Evolutionary conservation across 1,140 invertebrate genomes (phyloP), one percentile per base, ranked within the genome.

Genomic region (Drosophila mauritiana): DNA sequence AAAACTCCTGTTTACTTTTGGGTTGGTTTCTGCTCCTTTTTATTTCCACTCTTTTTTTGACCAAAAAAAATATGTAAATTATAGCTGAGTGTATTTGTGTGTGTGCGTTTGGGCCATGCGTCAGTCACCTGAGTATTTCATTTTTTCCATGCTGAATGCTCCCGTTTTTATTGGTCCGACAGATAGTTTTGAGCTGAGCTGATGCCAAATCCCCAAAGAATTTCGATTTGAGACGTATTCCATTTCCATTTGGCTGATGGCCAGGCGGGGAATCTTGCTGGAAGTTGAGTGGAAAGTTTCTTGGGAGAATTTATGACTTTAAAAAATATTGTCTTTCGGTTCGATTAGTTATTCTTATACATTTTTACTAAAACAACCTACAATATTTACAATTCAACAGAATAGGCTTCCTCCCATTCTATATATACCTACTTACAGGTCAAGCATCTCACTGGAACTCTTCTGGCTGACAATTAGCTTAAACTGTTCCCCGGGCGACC

Each of bases 61-160:
- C 39, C 39, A 84, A 84, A 85, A 84, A 84, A 85, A 86, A 88
- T 86, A 86, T 86, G 83, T 83, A 88, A 86, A 86, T 86, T 88
- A 83, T 86, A 51, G 63, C 70, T 31, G 8, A 3, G 31, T 31
- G 31, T 31, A 8, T 31, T 2, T 8, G 27, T 31, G 27, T 45
- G 39, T 57, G 57, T 72, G 73, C 67, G 53, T 82, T 42, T 17
- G 6, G 8, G 83, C 75, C 75, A 79, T 88, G 84, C 83, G 75
- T 89, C 79, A 88, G 79, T 83, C 83, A 88, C 83, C 83, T 83
- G 83, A 80, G 83, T 88, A 83, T 86, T 83, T 70, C 75, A 68
- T 49, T 76, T 76, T 61, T 78, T 69, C 46, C 54, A 7, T 40
- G 13, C 34, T 34, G 36, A 58, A 76, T 79, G 72, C 64, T 88